Conservation (phyloP, 2,797 vertebrate species). For the Coracias cyanogaster region DNA sequence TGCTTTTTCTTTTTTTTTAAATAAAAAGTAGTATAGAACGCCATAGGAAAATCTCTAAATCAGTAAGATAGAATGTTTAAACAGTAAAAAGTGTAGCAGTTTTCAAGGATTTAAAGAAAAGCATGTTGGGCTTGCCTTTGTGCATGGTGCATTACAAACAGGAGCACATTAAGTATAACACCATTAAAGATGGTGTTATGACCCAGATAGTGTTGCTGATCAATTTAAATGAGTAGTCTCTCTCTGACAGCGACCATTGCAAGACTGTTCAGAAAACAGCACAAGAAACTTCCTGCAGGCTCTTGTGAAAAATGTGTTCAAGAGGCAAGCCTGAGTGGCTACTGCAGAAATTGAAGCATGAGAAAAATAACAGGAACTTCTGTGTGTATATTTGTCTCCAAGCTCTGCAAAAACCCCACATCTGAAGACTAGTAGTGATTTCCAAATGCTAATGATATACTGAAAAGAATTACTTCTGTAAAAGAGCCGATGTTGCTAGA, state of each 20-base stretch:
- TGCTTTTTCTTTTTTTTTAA: background rate
- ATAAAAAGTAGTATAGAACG: background rate
- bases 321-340: background rate
- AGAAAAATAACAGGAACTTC: background rate
- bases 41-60: background rate
- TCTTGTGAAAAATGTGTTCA: background rate
- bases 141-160: background rate
- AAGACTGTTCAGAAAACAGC: background rate
- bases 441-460: background rate
- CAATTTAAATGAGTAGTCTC: background rate
- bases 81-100: background rate
- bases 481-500: background rate
- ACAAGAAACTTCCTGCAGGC: background rate
- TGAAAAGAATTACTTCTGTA: background rate
- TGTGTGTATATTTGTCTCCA: background rate
- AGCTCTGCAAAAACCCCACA: background rate
- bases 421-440: background rate
- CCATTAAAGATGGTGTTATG: too few species aligned
- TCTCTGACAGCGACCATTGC: background rate
- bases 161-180: background rate
- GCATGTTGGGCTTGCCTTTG: background rate
- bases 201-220: background rate
- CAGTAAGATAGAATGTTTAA: background rate
- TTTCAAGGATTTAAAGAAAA: background rate
- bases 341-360: background rate